Conservation (phyloP, 1,140 invertebrate genomes). For the Thrips palmi region DNA sequence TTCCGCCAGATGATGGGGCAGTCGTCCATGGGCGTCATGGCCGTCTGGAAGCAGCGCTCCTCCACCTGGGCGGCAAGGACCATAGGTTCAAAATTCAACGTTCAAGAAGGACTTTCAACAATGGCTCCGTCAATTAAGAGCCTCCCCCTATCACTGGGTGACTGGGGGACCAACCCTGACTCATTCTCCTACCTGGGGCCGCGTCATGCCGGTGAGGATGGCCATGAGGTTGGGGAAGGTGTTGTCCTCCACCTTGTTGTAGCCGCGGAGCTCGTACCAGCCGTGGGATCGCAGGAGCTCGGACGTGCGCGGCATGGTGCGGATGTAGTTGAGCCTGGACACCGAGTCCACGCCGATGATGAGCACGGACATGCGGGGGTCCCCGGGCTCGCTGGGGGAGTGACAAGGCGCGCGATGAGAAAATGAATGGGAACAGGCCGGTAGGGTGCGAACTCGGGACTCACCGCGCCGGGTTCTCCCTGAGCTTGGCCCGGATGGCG, state of each 20-base stretch:
- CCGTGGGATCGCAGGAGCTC: constrained; percentile 37
- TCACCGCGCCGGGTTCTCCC: constrained; percentile 7
- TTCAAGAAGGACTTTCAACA: too few species aligned
- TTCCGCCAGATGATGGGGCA: constrained; percentile 66
- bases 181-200: too few species aligned
- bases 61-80: too few species aligned
- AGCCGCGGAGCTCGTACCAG: constrained; percentile 35
- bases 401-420: too few species aligned
- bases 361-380: constrained; percentile 28
- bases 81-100: too few species aligned
- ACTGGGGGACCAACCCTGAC: too few species aligned
- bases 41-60: too few species aligned
- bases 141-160: too few species aligned
- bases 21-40: constrained; percentile 30
- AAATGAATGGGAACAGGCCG: too few species aligned
- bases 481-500: constrained; percentile 18
- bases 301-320: constrained; percentile 55
- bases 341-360: constrained; percentile 74
- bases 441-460: too few species aligned
- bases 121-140: too few species aligned
- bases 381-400: too few species aligned
- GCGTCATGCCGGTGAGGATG: constrained; percentile 40
- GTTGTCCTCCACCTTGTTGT: constrained; percentile 58
- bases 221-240: constrained; percentile 67
- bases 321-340: constrained; percentile 55